Evolutionary conservation across 1,140 invertebrate genomes (phyloP).

Genomic region (Drosophila pallidifrons): DNA sequence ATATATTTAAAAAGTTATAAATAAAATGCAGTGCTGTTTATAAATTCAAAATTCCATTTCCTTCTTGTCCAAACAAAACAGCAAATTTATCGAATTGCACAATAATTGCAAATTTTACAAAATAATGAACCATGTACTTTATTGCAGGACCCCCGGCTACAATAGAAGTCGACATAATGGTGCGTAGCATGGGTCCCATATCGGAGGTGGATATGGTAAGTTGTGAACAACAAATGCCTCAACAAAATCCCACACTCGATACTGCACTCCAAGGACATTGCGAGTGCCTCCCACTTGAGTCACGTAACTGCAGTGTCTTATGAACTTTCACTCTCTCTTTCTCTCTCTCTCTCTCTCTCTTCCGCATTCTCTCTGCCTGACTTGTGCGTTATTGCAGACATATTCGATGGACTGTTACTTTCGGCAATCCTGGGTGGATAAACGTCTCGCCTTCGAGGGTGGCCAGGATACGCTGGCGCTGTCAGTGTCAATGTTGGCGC

Average conservation of each 20-base stretch:
- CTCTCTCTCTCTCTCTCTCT: background rate
- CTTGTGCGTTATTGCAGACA: constrained; percentile 87
- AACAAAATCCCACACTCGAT: background rate
- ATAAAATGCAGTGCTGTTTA: too few relatives aligned
- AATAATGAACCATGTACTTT: background rate
- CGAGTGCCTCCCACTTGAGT: background rate
- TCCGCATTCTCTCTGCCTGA: background rate
- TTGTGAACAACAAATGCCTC: constrained; percentile 6
- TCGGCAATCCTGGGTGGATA: constrained; percentile 92
- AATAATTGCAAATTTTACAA: background rate
- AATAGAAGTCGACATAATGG: constrained; percentile 94
- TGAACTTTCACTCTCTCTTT: constrained; percentile 1
- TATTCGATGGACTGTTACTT: constrained; percentile 97
- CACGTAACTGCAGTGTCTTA: constrained; percentile 19
- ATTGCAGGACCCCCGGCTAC: constrained; percentile 90
- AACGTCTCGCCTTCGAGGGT: constrained; percentile 89
- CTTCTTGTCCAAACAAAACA: too few relatives aligned
- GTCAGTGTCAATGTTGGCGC: constrained; percentile 90
- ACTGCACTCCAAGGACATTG: background rate
- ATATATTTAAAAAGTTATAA: too few relatives aligned
- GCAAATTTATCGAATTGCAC: background rate
- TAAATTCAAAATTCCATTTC: too few relatives aligned
- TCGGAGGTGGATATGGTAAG: constrained; percentile 95
- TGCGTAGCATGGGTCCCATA: constrained; percentile 95
- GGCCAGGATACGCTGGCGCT: constrained; percentile 89